Base-by-base conservation (phyloP, 2,888 invertebrate species). In the Conus canariensis region DNA sequence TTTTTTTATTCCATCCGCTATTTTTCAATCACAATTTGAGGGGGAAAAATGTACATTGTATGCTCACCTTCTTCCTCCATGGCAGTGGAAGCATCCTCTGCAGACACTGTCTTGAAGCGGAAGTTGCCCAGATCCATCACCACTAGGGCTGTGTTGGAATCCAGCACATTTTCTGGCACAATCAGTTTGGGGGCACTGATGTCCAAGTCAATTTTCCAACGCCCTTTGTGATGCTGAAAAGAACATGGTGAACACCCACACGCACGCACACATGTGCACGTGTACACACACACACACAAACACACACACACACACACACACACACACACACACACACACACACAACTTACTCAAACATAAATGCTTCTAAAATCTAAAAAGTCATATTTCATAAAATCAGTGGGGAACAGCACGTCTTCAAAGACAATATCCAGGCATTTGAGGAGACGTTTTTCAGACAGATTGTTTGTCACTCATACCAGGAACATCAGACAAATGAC, bases 101-200 rank as follows among this genome's bases (percentile, higher is more conserved):
- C 89, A 67, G 88, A 74, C 45, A 91, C 89, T 8, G 92, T 92
- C 86, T 94, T 93, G 91, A 98, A 97, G 93, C 98, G 97, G 92
- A 99, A 97, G 92, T 98, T 97, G 22, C 99, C 99, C 96, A 99
- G 98, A 97, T 99, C 99, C 89, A 98, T 97, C 86, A 99, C 98
- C 88, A 99, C 96, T 91, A 96, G 93, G 7, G 94, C 94, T 0
- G 96, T 95, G 89, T 96, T 95, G 25, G 93, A 92, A 90, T 96
- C 96, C 5, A 93, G 91, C 89, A 96, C 96, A 90, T 95, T 95
- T 93, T 99, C 98, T 80, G 98, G 98, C 92, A 99, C 97, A 94
- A 99, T 97, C 92, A 99, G 98, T 96, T 99, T 98, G 0, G 99
- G 45, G 64, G 99, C 99, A 8, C 98, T 98, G 92, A 99, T 98